Percentiles rank a stretch among this genome's conserved stretches.
phyloP scores from a whole-genome alignment of 1,140 invertebrate genomes.

The Holotrichia oblita region DNA sequence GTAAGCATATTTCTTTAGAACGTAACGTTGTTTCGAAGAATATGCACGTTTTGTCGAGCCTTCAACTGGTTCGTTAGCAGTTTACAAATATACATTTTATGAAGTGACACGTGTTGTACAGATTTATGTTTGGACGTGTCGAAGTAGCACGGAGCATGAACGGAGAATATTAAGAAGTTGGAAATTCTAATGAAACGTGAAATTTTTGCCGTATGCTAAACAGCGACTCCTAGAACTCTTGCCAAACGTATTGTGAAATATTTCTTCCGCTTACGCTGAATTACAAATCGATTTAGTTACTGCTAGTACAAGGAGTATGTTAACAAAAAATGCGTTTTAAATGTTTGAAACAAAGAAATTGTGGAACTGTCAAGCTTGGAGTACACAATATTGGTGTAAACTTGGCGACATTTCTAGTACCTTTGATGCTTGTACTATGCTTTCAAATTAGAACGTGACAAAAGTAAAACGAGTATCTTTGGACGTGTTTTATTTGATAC shows the following conservation, averaged over 20 bases:
- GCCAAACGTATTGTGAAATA: not conserved
- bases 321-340: not conserved
- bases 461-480: too few relatives aligned
- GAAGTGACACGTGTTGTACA: not conserved
- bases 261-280: not conserved
- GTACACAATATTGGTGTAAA: too few relatives aligned
- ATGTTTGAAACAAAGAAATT: not conserved
- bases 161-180: constrained; percentile 20
- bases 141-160: constrained; percentile 2
- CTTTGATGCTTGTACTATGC: too few relatives aligned
- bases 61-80: not conserved
- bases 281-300: not conserved
- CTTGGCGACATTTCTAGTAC: too few relatives aligned
- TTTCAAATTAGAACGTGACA: too few relatives aligned
- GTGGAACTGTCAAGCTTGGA: too few relatives aligned
- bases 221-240: not conserved
- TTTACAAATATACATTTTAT: constrained; percentile 5
- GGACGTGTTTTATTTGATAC: too few relatives aligned
- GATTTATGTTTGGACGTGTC: constrained; percentile 7
- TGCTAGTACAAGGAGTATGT: not conserved
- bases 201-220: not conserved
- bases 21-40: not conserved
- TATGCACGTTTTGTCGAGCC: not conserved
- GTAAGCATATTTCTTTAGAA: not conserved
- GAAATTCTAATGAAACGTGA: constrained; percentile 12